Evolutionary conservation across 2,888 invertebrate genomes (phyloP).

Genomic region (Amiota mariae): DNA sequence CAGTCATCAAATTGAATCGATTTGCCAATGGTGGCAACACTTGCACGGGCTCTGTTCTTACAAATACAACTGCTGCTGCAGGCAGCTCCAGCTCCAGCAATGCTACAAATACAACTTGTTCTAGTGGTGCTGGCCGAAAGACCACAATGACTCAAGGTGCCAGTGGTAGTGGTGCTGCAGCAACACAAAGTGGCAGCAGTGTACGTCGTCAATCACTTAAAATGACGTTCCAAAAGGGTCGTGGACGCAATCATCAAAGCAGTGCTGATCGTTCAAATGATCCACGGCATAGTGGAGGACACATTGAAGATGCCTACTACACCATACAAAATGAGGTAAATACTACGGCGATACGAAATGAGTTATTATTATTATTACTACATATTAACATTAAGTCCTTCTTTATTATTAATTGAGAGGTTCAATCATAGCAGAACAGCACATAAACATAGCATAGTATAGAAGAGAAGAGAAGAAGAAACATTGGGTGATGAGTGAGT

Average conservation of each 20-base stretch:
- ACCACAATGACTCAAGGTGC: slow-evolving; percentile 9
- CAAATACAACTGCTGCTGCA: slow-evolving; percentile 51
- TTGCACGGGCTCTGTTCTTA: slow-evolving; percentile 48
- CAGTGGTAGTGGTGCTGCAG: slow-evolving; percentile 2
- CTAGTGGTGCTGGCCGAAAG: slow-evolving; percentile 36
- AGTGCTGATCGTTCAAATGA: slow-evolving; percentile 71
- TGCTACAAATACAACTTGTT: slow-evolving; percentile 7
- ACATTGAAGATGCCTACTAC: slow-evolving; percentile 76
- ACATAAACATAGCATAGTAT: too few relatives aligned
- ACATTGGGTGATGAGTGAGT: too few relatives aligned
- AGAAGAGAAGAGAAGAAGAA: too few relatives aligned
- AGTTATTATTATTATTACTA: too few relatives aligned
- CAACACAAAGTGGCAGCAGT: slow-evolving; percentile 47
- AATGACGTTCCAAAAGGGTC: slow-evolving; percentile 85
- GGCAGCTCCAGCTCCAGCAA: neutral
- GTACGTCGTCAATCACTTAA: slow-evolving; percentile 80
- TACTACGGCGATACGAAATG: slow-evolving; percentile 26
- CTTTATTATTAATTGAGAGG: too few relatives aligned
- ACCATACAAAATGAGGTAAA: slow-evolving; percentile 82
- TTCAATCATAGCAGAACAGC: too few relatives aligned
- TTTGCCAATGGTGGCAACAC: slow-evolving; percentile 55
- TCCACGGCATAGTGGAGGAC: slow-evolving; percentile 55
- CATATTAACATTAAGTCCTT: too few relatives aligned
- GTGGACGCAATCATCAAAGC: slow-evolving; percentile 75
- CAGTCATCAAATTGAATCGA: slow-evolving; percentile 85